Evolutionary conservation across 2,113 vertebrate genomes (phyloP).

Genomic region (Procavia capensis): DNA sequence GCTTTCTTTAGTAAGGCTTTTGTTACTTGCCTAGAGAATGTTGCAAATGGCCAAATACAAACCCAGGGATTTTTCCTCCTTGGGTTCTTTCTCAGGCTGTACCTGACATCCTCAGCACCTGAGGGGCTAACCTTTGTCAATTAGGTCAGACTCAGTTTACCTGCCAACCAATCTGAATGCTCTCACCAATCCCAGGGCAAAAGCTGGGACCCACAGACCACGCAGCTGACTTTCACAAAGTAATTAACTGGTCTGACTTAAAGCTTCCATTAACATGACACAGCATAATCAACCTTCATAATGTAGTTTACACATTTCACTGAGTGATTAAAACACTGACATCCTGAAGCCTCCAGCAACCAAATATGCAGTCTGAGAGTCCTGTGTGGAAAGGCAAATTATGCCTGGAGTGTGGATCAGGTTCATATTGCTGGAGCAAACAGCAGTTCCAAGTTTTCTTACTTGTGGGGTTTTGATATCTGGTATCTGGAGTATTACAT

Average conservation of each 20-base stretch:
- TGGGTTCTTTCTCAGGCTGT: background rate
- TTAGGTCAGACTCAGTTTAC: constrained; percentile 42
- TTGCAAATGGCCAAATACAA: background rate
- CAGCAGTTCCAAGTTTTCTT: background rate
- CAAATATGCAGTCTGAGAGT: background rate
- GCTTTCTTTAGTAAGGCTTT: background rate
- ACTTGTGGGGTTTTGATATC: background rate
- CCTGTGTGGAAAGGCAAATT: background rate
- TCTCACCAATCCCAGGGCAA: background rate
- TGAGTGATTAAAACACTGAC: background rate
- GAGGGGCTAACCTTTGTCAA: constrained; percentile 9
- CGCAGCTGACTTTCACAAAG: constrained; percentile 32
- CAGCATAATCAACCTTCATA: constrained; percentile 4
- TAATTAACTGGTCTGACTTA: constrained; percentile 49
- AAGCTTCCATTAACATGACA: constrained; percentile 15
- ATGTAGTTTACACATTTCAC: constrained; percentile 29
- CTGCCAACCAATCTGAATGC: constrained; percentile 2
- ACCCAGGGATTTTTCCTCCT: background rate
- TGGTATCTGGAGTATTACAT: background rate
- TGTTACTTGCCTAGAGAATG: constrained; percentile 46
- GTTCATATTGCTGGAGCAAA: background rate
- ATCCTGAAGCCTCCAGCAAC: background rate
- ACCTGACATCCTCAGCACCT: background rate
- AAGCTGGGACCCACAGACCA: background rate
- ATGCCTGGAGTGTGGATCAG: background rate